Percentiles rank a stretch among this genome's conserved stretches.
These are phyloP conservation scores for Falco naumanni DNA, from an alignment of 2,797 vertebrate species.

Conservation along the genomic window DNA sequence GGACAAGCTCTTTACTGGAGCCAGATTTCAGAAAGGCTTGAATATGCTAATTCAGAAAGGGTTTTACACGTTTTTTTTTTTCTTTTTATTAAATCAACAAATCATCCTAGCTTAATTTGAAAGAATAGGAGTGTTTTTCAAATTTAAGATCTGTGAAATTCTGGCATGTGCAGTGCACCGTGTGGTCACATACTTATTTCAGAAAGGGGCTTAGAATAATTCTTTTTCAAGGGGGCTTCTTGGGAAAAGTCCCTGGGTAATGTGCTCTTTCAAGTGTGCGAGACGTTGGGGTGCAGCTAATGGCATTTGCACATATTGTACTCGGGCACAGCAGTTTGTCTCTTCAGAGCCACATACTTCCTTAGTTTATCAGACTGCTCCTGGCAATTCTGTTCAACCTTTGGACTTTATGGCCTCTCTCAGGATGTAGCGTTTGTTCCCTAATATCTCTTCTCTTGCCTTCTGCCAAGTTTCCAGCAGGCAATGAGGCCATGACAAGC, in stretches of 20 bases:
- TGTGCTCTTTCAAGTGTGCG: not conserved
- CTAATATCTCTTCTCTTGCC: slow-evolving; percentile 61
- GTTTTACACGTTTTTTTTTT: not conserved
- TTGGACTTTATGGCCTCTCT: slow-evolving; percentile 61
- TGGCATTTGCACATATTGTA: not conserved
- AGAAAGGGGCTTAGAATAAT: not conserved
- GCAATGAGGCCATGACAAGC: not conserved
- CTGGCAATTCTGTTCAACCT: slow-evolving; percentile 66
- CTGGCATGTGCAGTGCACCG: not conserved
- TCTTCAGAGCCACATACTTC: slow-evolving; percentile 24
- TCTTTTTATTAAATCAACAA: slow-evolving; percentile 27
- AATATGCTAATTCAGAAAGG: slow-evolving; percentile 30
- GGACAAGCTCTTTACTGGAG: slow-evolving; percentile 8
- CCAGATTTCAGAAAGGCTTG: slow-evolving; percentile 15
- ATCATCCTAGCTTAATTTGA: slow-evolving; percentile 4
- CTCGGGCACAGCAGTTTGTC: slow-evolving; percentile 23
- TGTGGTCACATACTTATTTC: not conserved
- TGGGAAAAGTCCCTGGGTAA: not conserved
- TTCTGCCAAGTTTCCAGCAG: slow-evolving; percentile 67
- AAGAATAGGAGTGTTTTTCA: not conserved
- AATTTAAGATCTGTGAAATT: slow-evolving; percentile 12
- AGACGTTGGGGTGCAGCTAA: not conserved
- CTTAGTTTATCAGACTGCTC: slow-evolving; percentile 54
- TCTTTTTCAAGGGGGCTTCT: not conserved
- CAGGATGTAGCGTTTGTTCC: slow-evolving; percentile 55